A percentile compares a stretch with the other conserved stretches of the same genome.
Evolutionary conservation across 2,113 vertebrate genomes (phyloP).

Genomic region (Acrocephalus kingi): DNA sequence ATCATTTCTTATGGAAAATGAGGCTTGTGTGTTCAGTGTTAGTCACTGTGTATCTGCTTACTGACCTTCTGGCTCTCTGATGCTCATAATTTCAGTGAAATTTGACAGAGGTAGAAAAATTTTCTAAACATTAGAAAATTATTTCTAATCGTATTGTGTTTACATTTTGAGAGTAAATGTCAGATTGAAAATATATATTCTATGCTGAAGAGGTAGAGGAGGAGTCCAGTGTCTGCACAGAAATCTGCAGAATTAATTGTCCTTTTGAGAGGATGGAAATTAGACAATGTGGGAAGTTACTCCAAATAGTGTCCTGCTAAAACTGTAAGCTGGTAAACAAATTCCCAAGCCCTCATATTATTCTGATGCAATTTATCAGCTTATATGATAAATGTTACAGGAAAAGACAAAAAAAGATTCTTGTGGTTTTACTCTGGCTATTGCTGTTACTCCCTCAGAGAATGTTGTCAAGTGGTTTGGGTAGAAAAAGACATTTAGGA

Average conservation of each 20-base stretch:
- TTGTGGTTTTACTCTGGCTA: background rate
- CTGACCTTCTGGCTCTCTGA: background rate
- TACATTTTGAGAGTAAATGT: background rate
- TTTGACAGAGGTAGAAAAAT: background rate
- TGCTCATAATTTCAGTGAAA: background rate
- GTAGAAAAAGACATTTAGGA: slow-evolving; percentile 17
- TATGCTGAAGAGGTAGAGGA: background rate
- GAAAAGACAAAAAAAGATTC: background rate
- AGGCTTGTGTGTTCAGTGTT: background rate
- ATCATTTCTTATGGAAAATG: background rate
- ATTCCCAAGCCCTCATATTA: background rate
- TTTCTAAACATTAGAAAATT: background rate
- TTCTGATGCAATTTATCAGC: background rate
- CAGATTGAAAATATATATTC: background rate
- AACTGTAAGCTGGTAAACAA: background rate
- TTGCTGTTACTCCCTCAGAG: background rate
- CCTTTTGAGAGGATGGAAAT: background rate
- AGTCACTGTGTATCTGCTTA: background rate
- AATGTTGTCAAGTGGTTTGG: background rate
- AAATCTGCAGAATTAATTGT: background rate
- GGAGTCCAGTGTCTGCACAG: background rate
- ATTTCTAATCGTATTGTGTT: background rate
- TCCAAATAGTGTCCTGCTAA: background rate
- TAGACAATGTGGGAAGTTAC: background rate
- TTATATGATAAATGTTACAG: background rate